Evolutionary conservation across 1,140 invertebrate genomes (phyloP), one percentile per base, ranked within the genome.

Genomic region (Pollicipes pollicipes): DNA sequence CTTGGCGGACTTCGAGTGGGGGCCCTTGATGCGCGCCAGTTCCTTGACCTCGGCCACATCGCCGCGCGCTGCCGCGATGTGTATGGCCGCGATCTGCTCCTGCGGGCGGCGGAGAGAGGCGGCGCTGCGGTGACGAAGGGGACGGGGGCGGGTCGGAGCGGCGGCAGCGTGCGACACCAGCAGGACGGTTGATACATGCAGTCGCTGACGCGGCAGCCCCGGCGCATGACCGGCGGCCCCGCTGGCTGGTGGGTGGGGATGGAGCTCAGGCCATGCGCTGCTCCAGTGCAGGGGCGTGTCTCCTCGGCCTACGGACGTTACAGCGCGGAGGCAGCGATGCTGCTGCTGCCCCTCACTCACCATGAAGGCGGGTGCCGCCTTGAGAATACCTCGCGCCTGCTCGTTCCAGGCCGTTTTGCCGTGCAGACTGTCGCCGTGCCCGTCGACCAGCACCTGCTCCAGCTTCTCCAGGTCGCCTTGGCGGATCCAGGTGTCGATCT

Each of bases 361-460:
- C 74, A 76, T 75, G 32, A 73, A 72, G 17, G 28, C 69, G 0
- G 76, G 76, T 13, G 76, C 76, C 28, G 64, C 74, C 69, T 76
- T 75, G 10, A 77, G 72, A 72, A 75, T 76, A 30, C 76, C 74
- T 24, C 77, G 71, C 0, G 78, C 76, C 4, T 83, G 80, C 27
- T 82, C 78, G 73, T 81, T 81, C 76, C 78, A 82, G 0, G 81
- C 76, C 4, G 81, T 77, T 70, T 80, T 79, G 6, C 80, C 81
- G 8, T 80, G 66, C 13, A 83, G 73, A 28, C 80, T 73, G 29
- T 79, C 75, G 8, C 83, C 82, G 70, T 80, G 79, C 2, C 82
- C 82, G 1, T 80, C 80, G 10, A 81, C 71, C 10, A 81, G 77
- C n/a, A 83, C 74, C 73, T 82, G 79, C 68, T 81, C 77, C 21